Conservation (phyloP, 2,888 invertebrate species). For the Sarcophaga rosellei region DNA sequence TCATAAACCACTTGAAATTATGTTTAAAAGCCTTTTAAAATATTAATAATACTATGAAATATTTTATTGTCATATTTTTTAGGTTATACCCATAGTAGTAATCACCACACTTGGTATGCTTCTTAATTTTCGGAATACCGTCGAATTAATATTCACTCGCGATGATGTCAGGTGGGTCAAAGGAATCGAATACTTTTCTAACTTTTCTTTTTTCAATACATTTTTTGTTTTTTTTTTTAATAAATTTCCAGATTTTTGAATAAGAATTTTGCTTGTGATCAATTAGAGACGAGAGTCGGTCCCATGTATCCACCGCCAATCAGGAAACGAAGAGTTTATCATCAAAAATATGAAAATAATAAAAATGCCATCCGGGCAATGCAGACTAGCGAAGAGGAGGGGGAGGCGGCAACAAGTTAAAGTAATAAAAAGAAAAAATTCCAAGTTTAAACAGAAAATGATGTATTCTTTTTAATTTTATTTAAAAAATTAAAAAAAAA, state of each 20-base stretch:
- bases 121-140: conserved; percentile 50
- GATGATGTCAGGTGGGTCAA: conserved; percentile 74
- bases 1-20: conserved; percentile 21
- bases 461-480: background rate
- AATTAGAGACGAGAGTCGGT: conserved; percentile 72
- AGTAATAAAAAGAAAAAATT: background rate
- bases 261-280: conserved; percentile 65
- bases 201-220: background rate
- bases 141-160: conserved; percentile 68
- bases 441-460: background rate
- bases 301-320: conserved; percentile 62
- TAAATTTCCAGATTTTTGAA: conserved; percentile 63
- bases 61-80: conserved; percentile 28
- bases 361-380: conserved; percentile 69
- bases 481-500: background rate
- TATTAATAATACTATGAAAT: conserved; percentile 14
- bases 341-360: conserved; percentile 73
- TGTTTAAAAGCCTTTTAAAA: background rate
- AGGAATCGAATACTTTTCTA: background rate
- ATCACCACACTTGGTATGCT: conserved; percentile 55
- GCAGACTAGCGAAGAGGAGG: conserved; percentile 40
- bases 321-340: conserved; percentile 69
- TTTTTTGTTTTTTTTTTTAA: background rate
- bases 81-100: conserved; percentile 73
- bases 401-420: no score